Base-by-base conservation (phyloP, 1,140 invertebrate genomes). In the Dendroctonus valens region DNA sequence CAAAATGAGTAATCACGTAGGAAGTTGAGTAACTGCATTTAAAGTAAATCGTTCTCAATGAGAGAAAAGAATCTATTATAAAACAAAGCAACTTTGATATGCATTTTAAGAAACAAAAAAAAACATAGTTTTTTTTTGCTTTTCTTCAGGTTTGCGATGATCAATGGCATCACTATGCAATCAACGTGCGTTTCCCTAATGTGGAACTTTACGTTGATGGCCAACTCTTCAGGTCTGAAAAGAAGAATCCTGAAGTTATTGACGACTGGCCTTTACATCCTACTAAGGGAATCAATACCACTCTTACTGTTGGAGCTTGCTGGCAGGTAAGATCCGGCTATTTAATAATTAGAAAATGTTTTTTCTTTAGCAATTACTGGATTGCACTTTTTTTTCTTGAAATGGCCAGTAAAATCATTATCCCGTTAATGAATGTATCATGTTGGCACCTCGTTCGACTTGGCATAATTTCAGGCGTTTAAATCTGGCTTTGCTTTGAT, bases 251-350 rank as follows among this genome's bases (percentile, higher is more conserved):
- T 0, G 96, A 99, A 79, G 93, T 99, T 39, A 95, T 99, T 75
- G 97, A 99, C 79, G 97, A 99, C 80, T 99, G 97, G 97, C 96
- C 97, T n/a, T 82, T 99, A 9, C 97, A 99, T 79, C 92, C 93
- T 26, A 93, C 94, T 0, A 93, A 94, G 68, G 93, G 90, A 8
- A 86, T 96, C 64, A 97, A 96, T 77, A 99, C 96, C 5, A 96
- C 94, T 12, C 79, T 98, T 0, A 90, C 92, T 0, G 91, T 99
- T 14, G 97, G 97, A 7, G 96, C 95, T 38, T 99, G 97, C 80
- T 99, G 96, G 94, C 95, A 98, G 94, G 94, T 86, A 79, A 76
- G 15, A n/a, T n/a, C n/a, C n/a, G n/a, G n/a, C n/a, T n/a, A n/a
- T n/a, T n/a, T n/a, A n/a, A n/a, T n/a, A n/a, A n/a, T n/a, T n/a